A percentile compares a stretch with the other conserved stretches of the same genome.
Evolutionary conservation across 2,888 invertebrate genomes (phyloP).

Genomic region (Nysson spinosus): DNA sequence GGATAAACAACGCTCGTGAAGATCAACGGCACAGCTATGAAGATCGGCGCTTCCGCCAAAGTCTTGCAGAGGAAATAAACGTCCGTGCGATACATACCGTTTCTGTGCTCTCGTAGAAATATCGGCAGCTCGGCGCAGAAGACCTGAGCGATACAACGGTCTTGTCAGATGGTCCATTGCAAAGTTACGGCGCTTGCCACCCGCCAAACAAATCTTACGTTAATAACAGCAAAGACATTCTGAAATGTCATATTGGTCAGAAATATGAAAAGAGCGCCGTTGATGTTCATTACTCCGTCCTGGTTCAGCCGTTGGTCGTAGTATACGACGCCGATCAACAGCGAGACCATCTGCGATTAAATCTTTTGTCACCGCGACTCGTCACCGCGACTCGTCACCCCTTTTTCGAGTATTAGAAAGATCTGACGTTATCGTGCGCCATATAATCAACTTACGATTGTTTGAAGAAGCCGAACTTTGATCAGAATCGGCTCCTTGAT

Average conservation of each 20-base stretch:
- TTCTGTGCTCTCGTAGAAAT: conserved; percentile 91
- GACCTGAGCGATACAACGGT: conserved; percentile 80
- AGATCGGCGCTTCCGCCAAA: conserved; percentile 92
- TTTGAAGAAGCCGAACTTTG: conserved; percentile 92
- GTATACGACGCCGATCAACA: conserved; percentile 93
- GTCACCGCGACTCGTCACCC: not conserved
- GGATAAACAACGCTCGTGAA: conserved; percentile 92
- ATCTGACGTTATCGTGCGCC: no score
- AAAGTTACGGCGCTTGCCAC: not conserved
- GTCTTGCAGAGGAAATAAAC: conserved; percentile 95
- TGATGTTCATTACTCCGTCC: conserved; percentile 95
- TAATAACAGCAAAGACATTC: conserved; percentile 95
- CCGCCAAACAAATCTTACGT: conserved; percentile 82
- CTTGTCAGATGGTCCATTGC: no score
- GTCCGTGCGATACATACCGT: conserved; percentile 94
- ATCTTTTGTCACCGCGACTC: not conserved
- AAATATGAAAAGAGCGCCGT: conserved; percentile 93
- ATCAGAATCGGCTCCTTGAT: conserved; percentile 94
- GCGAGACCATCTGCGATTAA: conserved; percentile 86
- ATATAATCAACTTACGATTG: conserved; percentile 89
- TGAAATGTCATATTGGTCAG: conserved; percentile 96
- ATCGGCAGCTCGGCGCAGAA: conserved; percentile 94
- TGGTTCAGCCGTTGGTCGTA: conserved; percentile 89
- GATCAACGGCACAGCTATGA: conserved; percentile 88
- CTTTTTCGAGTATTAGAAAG: not conserved